phyloP scores from a whole-genome alignment of 2,888 invertebrate genomes.

The Patella pellucida region DNA sequence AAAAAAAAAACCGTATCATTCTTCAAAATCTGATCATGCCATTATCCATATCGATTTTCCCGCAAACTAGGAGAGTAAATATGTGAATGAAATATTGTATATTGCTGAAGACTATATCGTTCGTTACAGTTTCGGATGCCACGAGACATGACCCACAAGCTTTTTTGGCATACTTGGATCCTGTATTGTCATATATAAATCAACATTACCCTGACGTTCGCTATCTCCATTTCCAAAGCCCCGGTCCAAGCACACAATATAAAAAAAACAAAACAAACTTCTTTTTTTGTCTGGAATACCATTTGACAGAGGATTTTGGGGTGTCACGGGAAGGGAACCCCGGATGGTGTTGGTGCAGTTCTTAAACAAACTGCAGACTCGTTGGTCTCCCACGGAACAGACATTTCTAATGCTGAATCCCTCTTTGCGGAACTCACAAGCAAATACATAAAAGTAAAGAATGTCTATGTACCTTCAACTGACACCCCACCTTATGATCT shows the following conservation, averaged over 20 bases:
- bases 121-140: constrained; percentile 62
- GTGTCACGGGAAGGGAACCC: constrained; percentile 65
- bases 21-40: constrained; percentile 35
- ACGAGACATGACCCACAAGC: too few relatives aligned
- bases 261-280: constrained; percentile 69
- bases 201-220: constrained; percentile 28
- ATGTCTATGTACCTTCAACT: too few relatives aligned
- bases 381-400: constrained; percentile 29
- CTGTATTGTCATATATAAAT: constrained; percentile 42
- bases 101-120: too few relatives aligned
- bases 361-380: constrained; percentile 53
- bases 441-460: not conserved
- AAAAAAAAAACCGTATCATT: constrained; percentile 38
- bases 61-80: constrained; percentile 66
- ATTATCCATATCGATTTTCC: constrained; percentile 64
- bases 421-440: not conserved
- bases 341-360: constrained; percentile 60
- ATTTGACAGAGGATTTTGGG: constrained; percentile 45
- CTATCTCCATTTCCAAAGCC: constrained; percentile 39
- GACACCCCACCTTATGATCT: too few relatives aligned
- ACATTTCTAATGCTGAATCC: constrained; percentile 27
- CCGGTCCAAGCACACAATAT: constrained; percentile 66
- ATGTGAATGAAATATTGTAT: constrained; percentile 64
- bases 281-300: too few relatives aligned
- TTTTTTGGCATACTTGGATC: constrained; percentile 68